Evolutionary conservation across 2,113 vertebrate genomes (phyloP), one percentile per base, ranked within the genome.

Genomic region (Naja naja): DNA sequence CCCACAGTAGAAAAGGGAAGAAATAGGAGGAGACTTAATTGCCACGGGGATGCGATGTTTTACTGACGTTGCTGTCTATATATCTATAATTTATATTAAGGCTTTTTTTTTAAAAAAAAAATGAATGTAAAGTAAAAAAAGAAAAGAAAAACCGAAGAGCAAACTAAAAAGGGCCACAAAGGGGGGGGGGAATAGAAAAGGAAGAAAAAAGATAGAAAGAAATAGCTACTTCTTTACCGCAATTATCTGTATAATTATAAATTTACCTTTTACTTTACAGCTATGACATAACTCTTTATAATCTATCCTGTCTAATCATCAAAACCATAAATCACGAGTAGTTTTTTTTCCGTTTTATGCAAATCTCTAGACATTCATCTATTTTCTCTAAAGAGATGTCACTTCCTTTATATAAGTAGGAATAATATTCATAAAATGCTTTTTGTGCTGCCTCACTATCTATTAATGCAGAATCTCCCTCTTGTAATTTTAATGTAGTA

Each of bases 11-110:
- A 43, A 90, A 93, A 92, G 12, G 93, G 95, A 12, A 92, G 94
- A 95, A 96, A 96, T 93, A 92, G 95, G 85, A 85, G 92, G 93
- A 95, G 88, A 88, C 95, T 87, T 95, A 96, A 96, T 94, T 92
- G 93, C 47, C 94, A 95, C 90, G 92, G 93, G 94, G 47, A 93
- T n/a, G 54, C 91, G 95, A 96, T 5, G 39, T 93, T 92, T 95
- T 0, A 91, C 93, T 54, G 53, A n/a, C 87, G 86, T 90, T 91
- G 94, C 81, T 91, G 94, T 85, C 4, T 64, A 12, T n/a, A n/a
- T 14, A 14, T n/a, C 27, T 14, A 64, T 64, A n/a, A 58, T 64
- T n/a, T 64, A n/a, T 64, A n/a, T 64, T 64, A 64, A 64, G 60
- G 27, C 11, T 1, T 60, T 60, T 23, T 58, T 52, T 52, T 52